phyloP scores from a whole-genome alignment of 2,113 vertebrate species.

The Pseudorhombus dupliciocellatus region DNA sequence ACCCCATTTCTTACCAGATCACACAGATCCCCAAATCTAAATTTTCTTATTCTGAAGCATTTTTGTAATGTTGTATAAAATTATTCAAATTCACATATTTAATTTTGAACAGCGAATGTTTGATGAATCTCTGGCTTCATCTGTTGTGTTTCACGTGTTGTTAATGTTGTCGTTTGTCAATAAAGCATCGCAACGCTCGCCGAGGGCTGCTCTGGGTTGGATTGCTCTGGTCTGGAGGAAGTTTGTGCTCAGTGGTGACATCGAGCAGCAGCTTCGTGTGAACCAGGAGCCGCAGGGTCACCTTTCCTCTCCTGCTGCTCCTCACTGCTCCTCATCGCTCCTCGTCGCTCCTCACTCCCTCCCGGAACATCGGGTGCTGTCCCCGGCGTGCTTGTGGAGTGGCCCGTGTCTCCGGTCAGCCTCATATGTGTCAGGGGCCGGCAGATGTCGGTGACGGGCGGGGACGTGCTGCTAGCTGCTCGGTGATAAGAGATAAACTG shows the following conservation, averaged over 20 bases:
- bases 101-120: too few relatives aligned
- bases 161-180: too few relatives aligned
- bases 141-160: too few relatives aligned
- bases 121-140: too few relatives aligned
- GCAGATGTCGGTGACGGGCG: slow-evolving; percentile 72
- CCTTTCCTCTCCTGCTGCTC: slow-evolving; percentile 45
- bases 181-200: too few relatives aligned
- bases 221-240: slow-evolving; percentile 66
- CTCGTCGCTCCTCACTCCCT: rapidly evolving
- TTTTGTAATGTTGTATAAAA: too few relatives aligned
- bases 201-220: slow-evolving; percentile 16
- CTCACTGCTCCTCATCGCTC: too few relatives aligned
- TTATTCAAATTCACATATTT: too few relatives aligned
- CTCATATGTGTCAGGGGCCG: not conserved
- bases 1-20: too few relatives aligned
- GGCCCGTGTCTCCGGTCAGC: slow-evolving; percentile 14
- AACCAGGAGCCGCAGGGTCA: slow-evolving; percentile 57
- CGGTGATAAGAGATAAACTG: slow-evolving; percentile 69
- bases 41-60: too few relatives aligned
- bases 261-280: not conserved
- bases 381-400: not conserved
- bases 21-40: too few relatives aligned
- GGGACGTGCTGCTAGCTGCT: slow-evolving; percentile 61
- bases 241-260: slow-evolving; percentile 22
- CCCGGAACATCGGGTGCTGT: not conserved